Conservation (phyloP, 2,888 invertebrate genomes). For the Pollenia labialis region DNA sequence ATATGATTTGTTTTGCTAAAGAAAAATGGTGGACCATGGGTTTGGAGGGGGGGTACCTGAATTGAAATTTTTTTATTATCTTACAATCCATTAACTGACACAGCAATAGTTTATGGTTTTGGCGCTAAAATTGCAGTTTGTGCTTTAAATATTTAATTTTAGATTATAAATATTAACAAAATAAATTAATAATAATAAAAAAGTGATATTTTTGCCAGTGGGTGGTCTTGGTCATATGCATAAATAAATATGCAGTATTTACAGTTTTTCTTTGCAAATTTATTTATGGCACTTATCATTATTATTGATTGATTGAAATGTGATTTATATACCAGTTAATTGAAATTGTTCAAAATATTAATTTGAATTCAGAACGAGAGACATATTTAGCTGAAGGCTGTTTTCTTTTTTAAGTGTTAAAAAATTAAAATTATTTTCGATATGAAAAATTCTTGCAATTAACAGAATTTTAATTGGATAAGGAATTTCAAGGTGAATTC, state of each 20-base stretch:
- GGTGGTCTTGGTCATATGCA: constrained; percentile 62
- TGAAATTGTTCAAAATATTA: constrained; percentile 26
- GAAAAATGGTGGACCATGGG: neutral
- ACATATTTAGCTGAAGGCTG: neutral
- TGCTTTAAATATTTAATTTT: constrained; percentile 69
- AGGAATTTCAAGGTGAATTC: constrained; percentile 5
- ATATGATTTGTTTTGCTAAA: neutral
- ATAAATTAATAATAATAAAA: constrained; percentile 20
- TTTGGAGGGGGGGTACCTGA: neutral
- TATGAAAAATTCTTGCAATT: neutral
- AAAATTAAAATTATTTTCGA: constrained; percentile 10
- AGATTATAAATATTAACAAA: constrained; percentile 35
- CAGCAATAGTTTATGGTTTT: constrained; percentile 71
- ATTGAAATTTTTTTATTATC: constrained; percentile 27
- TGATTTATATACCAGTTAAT: constrained; percentile 48
- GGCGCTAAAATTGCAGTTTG: constrained; percentile 71
- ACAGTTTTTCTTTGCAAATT: constrained; percentile 32
- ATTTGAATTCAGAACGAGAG: constrained; percentile 16
- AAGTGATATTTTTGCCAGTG: constrained; percentile 46
- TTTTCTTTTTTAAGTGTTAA: neutral
- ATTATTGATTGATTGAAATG: constrained; percentile 57
- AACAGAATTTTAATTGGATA: constrained; percentile 1
- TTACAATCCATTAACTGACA: constrained; percentile 62
- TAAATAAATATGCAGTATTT: constrained; percentile 50
- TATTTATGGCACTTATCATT: constrained; percentile 35